Evolutionary conservation across 2,888 invertebrate species (phyloP).

Genomic region (Psylliodes chrysocephalus): DNA sequence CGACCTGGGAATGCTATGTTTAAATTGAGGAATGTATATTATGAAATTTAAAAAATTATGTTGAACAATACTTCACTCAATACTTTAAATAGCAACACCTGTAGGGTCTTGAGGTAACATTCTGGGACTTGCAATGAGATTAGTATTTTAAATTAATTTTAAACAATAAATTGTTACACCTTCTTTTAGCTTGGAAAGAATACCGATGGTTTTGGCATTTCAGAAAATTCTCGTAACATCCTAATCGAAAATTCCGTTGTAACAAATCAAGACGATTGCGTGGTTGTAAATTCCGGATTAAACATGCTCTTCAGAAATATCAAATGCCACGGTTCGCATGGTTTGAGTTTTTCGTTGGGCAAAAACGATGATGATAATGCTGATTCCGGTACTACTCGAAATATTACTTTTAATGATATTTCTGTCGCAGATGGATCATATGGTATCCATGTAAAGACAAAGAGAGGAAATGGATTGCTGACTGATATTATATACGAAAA

Average conservation of each 20-base stretch:
- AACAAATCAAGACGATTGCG: conserved; percentile 36
- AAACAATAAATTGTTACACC: background rate
- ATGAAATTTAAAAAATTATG: too few relatives aligned
- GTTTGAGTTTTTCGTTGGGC: conserved; percentile 31
- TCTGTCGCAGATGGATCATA: conserved; percentile 19
- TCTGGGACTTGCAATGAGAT: too few relatives aligned
- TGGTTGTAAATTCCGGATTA: conserved; percentile 17
- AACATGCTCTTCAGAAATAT: conserved; percentile 21
- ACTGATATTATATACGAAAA: conserved; percentile 22
- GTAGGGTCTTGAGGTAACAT: too few relatives aligned
- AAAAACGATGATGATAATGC: conserved; percentile 7
- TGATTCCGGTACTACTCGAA: background rate
- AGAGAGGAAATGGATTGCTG: conserved; percentile 23
- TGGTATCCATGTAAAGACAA: conserved; percentile 31
- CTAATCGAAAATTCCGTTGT: conserved; percentile 25
- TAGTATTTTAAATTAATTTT: too few relatives aligned
- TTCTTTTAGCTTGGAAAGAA: too few relatives aligned
- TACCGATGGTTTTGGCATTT: conserved; percentile 34
- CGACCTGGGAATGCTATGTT: too few relatives aligned
- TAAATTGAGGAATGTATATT: too few relatives aligned
- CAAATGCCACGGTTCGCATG: conserved; percentile 28
- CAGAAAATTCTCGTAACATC: conserved; percentile 18
- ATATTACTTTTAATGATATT: conserved; percentile 25
- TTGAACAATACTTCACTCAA: too few relatives aligned
- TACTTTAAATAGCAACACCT: too few relatives aligned